Percentiles rank a stretch among this genome's conserved stretches.
phyloP scores from a whole-genome alignment of 1,140 invertebrate genomes.

The Asobara japonica region DNA sequence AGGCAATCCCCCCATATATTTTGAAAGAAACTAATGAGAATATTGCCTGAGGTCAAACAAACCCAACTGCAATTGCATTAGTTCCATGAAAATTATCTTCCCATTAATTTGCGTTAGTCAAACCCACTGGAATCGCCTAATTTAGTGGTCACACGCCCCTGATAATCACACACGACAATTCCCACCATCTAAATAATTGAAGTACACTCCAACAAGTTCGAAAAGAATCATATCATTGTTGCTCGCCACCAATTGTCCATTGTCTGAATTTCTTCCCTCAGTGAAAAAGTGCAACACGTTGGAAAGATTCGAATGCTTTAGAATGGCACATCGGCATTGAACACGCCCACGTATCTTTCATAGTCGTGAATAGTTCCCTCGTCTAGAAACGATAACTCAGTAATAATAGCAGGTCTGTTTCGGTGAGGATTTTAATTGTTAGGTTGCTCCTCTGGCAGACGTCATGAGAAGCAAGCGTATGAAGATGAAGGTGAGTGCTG shows the following conservation, averaged over 20 bases:
- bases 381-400: conserved; percentile 58
- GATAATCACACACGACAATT: neutral
- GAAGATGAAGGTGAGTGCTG: conserved; percentile 38
- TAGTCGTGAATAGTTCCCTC: conserved; percentile 31
- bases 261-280: conserved; percentile 5
- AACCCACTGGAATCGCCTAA: neutral
- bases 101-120: neutral
- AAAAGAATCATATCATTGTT: conserved; percentile 12
- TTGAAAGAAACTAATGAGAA: conserved; percentile 9
- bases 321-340: conserved; percentile 28
- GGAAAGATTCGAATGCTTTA: conserved; percentile 5
- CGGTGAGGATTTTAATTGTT: conserved; percentile 60
- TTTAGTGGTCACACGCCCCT: conserved; percentile 11
- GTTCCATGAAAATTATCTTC: conserved; percentile 26
- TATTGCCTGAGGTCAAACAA: conserved; percentile 37
- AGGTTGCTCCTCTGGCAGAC: conserved; percentile 47
- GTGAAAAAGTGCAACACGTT: conserved; percentile 14
- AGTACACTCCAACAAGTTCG: neutral
- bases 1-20: neutral
- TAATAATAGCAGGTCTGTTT: conserved; percentile 59
- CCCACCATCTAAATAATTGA: neutral
- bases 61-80: conserved; percentile 36
- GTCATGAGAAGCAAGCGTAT: conserved; percentile 52
- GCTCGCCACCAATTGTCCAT: neutral
- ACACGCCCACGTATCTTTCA: conserved; percentile 27